phyloP scores from a whole-genome alignment of 2,113 vertebrate species.

The Ctenomys sociabilis region DNA sequence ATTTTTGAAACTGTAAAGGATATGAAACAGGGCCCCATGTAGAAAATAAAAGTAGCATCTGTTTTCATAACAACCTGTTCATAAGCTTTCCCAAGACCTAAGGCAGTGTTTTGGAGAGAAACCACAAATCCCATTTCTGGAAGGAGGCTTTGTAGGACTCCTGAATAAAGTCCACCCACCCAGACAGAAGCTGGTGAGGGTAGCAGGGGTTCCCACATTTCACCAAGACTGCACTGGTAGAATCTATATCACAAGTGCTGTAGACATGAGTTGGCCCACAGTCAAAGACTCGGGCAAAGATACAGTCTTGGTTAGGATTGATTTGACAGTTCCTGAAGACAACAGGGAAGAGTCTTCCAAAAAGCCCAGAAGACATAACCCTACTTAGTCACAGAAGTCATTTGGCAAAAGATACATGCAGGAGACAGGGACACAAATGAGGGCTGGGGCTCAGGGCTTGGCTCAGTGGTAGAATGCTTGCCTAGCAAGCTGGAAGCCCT shows the following conservation, averaged over 20 bases:
- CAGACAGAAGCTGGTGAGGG: constrained; percentile 67
- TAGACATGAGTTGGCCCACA: constrained; percentile 90
- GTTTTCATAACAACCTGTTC: neutral
- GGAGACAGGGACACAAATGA: constrained; percentile 84
- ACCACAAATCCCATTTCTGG: neutral
- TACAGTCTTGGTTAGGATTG: constrained; percentile 88
- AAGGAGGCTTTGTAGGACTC: neutral
- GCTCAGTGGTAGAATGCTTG: too few species aligned
- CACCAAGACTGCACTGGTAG: constrained; percentile 86
- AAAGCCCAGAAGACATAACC: constrained; percentile 88
- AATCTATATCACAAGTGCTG: constrained; percentile 95
- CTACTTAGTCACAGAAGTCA: constrained; percentile 90
- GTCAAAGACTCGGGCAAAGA: constrained; percentile 86
- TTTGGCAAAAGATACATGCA: constrained; percentile 93
- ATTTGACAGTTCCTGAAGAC: constrained; percentile 83
- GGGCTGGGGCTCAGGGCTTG: neutral
- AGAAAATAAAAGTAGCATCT: constrained; percentile 37
- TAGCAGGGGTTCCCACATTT: constrained; percentile 75
- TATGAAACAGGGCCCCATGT: constrained; percentile 64
- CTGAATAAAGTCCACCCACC: neutral
- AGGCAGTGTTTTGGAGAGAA: neutral
- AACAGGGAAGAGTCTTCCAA: constrained; percentile 89
- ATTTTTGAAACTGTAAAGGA: constrained; percentile 52
- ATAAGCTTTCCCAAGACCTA: neutral
- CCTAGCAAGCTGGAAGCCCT: too few species aligned